These are phyloP conservation scores for Cepaea nemoralis DNA, from an alignment of 1,140 invertebrate genomes.

Conservation along the genomic window DNA sequence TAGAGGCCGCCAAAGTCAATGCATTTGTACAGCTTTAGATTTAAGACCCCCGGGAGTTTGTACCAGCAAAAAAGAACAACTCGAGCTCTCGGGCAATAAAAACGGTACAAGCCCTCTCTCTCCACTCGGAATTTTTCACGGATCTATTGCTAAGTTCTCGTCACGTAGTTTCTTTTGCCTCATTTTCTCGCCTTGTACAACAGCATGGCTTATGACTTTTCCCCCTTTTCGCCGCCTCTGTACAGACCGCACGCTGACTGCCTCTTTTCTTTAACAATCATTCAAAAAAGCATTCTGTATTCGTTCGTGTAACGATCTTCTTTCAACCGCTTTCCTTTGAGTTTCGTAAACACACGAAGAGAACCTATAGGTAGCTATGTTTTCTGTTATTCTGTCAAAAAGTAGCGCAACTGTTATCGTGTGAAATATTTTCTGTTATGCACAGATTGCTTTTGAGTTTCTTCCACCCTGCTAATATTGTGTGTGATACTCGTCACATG, in stretches of 20 bases:
- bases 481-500: neutral
- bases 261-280: neutral
- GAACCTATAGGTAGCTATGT: neutral
- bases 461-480: neutral
- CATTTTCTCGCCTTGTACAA: conserved; percentile 2
- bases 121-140: neutral
- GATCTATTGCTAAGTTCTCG: neutral
- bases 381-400: neutral
- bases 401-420: neutral
- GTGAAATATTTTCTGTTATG: neutral
- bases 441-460: neutral
- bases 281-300: neutral
- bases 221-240: neutral
- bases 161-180: neutral
- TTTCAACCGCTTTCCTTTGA: neutral
- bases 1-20: neutral
- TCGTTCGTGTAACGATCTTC: neutral
- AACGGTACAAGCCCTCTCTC: conserved; percentile 1
- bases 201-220: neutral
- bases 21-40: conserved; percentile 9
- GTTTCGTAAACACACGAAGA: neutral
- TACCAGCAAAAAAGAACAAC: neutral
- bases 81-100: neutral
- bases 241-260: neutral
- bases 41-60: neutral